These are phyloP conservation scores for Gryllus longicercus DNA, from an alignment of 2,888 invertebrate genomes.

Conservation along the genomic window DNA sequence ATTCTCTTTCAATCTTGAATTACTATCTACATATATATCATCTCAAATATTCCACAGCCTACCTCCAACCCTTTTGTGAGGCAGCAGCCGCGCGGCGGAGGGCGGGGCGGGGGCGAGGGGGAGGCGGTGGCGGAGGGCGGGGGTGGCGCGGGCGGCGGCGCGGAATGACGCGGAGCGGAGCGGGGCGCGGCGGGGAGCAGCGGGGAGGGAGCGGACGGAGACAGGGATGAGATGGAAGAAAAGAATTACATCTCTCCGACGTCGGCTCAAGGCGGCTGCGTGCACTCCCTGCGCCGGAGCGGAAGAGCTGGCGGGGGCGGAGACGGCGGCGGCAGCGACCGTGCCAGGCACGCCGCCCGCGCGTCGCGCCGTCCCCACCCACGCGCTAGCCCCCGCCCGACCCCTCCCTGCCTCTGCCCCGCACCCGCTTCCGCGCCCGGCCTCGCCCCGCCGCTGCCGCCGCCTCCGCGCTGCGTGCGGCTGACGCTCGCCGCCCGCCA, in stretches of 20 bases:
- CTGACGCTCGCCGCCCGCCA: no score
- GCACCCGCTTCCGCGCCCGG: no score
- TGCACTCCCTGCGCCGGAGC: not conserved
- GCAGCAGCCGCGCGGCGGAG: not conserved
- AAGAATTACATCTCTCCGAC: not conserved
- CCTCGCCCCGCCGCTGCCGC: no score
- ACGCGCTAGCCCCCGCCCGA: not conserved
- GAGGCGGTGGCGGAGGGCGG: not conserved
- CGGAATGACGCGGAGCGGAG: not conserved
- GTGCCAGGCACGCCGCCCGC: not conserved
- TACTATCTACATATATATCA: not conserved
- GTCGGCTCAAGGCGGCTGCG: constrained; percentile 8
- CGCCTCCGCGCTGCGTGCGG: no score
- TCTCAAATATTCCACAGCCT: not conserved
- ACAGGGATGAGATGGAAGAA: not conserved
- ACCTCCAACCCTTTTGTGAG: not conserved
- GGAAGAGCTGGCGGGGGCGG: not conserved
- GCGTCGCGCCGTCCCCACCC: not conserved
- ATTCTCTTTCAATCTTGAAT: not conserved
- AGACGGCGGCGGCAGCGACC: not conserved
- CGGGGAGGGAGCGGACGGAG: not conserved
- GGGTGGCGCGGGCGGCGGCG: not conserved
- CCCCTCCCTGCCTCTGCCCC: not conserved
- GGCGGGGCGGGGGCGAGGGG: not conserved
- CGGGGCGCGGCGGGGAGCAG: not conserved